Evolutionary conservation across 92 coral and sea anemone genomes (phyloP), one percentile per base, ranked within the genome.

Genomic region (Umimayanthus kanabou): DNA sequence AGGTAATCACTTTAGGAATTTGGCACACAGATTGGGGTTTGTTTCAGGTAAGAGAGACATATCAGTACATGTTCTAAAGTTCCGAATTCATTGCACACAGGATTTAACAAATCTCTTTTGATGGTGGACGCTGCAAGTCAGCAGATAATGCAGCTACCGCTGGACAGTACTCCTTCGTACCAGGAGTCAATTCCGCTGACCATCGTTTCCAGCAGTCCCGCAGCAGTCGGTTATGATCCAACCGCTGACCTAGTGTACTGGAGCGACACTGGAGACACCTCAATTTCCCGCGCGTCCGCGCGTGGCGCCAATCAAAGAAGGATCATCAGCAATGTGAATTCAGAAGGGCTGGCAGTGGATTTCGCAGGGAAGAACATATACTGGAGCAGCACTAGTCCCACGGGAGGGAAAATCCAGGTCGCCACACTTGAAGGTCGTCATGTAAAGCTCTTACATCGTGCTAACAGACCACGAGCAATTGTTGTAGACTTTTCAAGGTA

Each of bases 281-380:
- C 73, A 26, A 61, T 80, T 18, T 80, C 85, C 73, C 73, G 73
- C 53, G 85, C 85, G 43, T 15, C 43, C 18, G 30, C 42, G 20
- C 70, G 30, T 14, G 85, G 85, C n/a, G 69, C 33, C 33, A 61
- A 61, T 22, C 85, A 80, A 20, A 33, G 47, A 29, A 4, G 64
- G 29, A 80, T 80, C 18, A 16, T 80, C 55, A 58, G 50, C 33
- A 50, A 33, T 6, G 73, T 80, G 73, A 5, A 2, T 7, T 61
- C 85, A 5, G 85, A 80, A 80, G 85, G 85, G 25, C 67, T 80
- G 13, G 85, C 85, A 6, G 73, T 80, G 30, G 85, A 80, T 30
- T 39, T 39, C 2, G 11, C 64, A 7, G 85, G 85, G 14, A 57
- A 43, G 18, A 80, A 80, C 30, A 22, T 80, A 22, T 80, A 80